Base-by-base conservation (phyloP, 2,113 vertebrate species). In the Myrmecophaga tridactyla region DNA sequence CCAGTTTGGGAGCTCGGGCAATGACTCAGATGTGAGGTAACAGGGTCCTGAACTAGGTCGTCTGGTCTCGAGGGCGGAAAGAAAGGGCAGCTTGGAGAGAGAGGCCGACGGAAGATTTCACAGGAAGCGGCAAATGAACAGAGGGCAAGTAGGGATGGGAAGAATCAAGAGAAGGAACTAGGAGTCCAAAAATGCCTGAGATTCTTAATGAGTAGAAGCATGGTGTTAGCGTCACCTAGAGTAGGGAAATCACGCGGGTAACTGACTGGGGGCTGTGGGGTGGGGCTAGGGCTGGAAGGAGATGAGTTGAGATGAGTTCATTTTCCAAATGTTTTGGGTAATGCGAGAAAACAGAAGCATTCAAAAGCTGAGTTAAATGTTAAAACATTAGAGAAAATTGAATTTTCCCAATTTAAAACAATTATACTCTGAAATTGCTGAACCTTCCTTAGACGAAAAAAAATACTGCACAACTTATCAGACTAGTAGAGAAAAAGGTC, bases 361-460 rank as follows among this genome's bases (percentile, higher is more conserved):
- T 96, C 63, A 31, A 90, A 83, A 62, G 63, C 92, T 29, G 89
- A 88, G 86, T 89, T 92, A 94, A 97, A 95, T 72, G 94, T 80
- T 94, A 95, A 95, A 95, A 95, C 96, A 97, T 97, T 97, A 97
- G 95, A 80, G 95, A 96, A 97, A 96, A 97, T 97, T 95, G 97
- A 97, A 97, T 97, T 97, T 95, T 95, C 95, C 94, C 96, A 95
- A 95, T 96, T 97, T 96, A 96, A 97, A 96, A 97, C 97, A 96
- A 97, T 97, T 96, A 96, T 91, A 80, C 81, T 93, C 88, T 67
- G 94, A 97, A 97, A 97, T 94, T 73, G 70, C 94, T 70, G 85
- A 92, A 94, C 85, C 69, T 96, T 95, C 92, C 63, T n/a, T 23
- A 82, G 34, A 84, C 67, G 87, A 62, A 73, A 95, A 94, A 92